Conservation (phyloP, 2,888 invertebrate genomes). For the Ochropleura plecta region DNA sequence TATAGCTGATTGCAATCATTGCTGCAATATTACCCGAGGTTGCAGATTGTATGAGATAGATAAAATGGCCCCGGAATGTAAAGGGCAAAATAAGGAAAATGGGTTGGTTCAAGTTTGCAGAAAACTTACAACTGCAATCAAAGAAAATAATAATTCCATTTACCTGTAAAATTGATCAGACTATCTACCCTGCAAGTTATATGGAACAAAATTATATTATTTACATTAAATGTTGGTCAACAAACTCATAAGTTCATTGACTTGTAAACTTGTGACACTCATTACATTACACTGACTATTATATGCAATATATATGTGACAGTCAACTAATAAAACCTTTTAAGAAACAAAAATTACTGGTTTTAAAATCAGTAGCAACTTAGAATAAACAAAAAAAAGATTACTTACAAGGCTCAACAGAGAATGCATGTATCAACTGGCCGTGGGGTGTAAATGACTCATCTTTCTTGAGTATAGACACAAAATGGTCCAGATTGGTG, state of each 20-base stretch:
- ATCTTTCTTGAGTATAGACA: conserved; percentile 93
- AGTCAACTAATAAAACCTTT: conserved; percentile 4
- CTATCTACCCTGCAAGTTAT: not conserved
- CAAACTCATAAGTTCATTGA: conserved; percentile 27
- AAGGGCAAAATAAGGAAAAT: too few species aligned
- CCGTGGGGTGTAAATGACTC: conserved; percentile 95
- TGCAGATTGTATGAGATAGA: too few species aligned
- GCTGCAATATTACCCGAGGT: not conserved
- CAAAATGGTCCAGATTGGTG: conserved; percentile 94
- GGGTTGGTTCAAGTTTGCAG: not conserved
- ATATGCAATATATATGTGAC: conserved; percentile 11
- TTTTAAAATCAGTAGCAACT: not conserved
- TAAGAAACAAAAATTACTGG: not conserved
- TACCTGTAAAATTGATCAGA: not conserved
- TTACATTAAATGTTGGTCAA: conserved; percentile 20
- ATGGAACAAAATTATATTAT: conserved; percentile 4
- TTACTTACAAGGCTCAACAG: conserved; percentile 83
- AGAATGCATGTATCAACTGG: conserved; percentile 92
- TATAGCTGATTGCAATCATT: not conserved
- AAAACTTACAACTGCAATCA: conserved; percentile 4
- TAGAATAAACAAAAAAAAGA: not conserved
- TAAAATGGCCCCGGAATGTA: too few species aligned
- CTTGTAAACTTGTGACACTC: conserved; percentile 10
- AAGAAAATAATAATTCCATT: conserved; percentile 5
- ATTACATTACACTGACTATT: conserved; percentile 13